Base-by-base conservation (phyloP, 2,888 invertebrate genomes). In the Drosophila nigricruria region DNA sequence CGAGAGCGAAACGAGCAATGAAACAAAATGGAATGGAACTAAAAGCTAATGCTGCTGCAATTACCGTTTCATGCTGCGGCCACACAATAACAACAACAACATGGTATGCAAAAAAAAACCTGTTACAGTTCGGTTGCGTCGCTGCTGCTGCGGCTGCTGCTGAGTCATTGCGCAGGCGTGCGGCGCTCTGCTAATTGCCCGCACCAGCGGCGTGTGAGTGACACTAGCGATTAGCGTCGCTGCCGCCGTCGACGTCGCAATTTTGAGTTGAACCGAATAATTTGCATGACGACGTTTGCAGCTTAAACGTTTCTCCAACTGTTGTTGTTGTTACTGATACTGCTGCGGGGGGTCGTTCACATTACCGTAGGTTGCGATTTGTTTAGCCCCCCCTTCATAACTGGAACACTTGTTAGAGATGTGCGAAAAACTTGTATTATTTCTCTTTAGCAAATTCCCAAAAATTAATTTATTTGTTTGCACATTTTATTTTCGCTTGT, bases 171-270 rank as follows among this genome's bases (percentile, higher is more conserved):
- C 83, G 81, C 81, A 83, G 87, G 77, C 84, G 77, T 83, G 89
- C 84, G 87, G 60, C 71, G 75, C 70, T 89, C 68, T 72, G 84
- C 73, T 87, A 87, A 84, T 87, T 81, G 81, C 50, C 60, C 38
- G 49, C 49, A 42, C 16, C 45, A 52, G 56, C 40, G 63, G 49
- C 57, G 89, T 85, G 89, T 85, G 86, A 86, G 80, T 86, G 86
- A 89, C 89, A 86, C 89, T 75, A 71, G 80, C 76, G 89, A 88
- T 89, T 89, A 87, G 86, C 82, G 65, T 59, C 59, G 50, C 53
- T 27, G 65, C 34, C 66, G 47, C 23, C 14, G 58, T 38, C 47
- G 74, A 49, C 38, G 67, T 49, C 56, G 23, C 62, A 20, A 18
- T 38, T 36, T 25, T 47, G 59, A 73, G 63, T 61, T 79, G 81